Evolutionary conservation across 1,140 invertebrate species (phyloP), one percentile per base, ranked within the genome.

Genomic region (Diuraphis noxia): DNA sequence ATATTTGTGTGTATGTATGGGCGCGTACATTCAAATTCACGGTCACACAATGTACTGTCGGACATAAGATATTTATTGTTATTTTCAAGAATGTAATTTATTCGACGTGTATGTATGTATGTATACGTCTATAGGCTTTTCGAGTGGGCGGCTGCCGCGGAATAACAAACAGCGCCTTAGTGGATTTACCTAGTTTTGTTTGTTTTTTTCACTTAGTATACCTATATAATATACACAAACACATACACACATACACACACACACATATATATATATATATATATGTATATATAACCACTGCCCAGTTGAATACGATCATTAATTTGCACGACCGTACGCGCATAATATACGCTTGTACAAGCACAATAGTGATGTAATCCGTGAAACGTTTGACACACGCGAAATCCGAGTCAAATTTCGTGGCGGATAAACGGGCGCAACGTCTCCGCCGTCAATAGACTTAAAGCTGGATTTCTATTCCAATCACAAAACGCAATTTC

Each of bases 121-220:
- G n/a, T n/a, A n/a, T n/a, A n/a, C n/a, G n/a, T 30, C n/a, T 87
- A 21, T 87, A 19, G n/a, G 34, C 49, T 88, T 88, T 88, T 63
- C 34, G n/a, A 36, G 10, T 36, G 86, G 49, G 86, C 77, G 77
- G 77, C 43, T 87, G 85, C 86, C 86, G 86, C 49, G 46, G 86
- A 88, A 88, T 88, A 88, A 88, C 86, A 88, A 88, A 56, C 86
- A 63, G 86, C 86, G 86, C n/a, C 36, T 82, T 30, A 40, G 23
- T 30, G 81, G 40, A n/a, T 41, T 82, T 41, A 40, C 79, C 79
- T 41, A 30, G 23, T 38, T 41, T 38, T 63, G 23, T 63, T 63
- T 63, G 34, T 40, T 56, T 88, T 34, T 38, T 25, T 40, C 36
- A 30, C 49, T 63, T 36, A 3, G 8, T 72, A 38, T 19, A 49